Evolutionary conservation across 2,888 invertebrate genomes (phyloP), one percentile per base, ranked within the genome.

Genomic region (Eupithecia centaureata): DNA sequence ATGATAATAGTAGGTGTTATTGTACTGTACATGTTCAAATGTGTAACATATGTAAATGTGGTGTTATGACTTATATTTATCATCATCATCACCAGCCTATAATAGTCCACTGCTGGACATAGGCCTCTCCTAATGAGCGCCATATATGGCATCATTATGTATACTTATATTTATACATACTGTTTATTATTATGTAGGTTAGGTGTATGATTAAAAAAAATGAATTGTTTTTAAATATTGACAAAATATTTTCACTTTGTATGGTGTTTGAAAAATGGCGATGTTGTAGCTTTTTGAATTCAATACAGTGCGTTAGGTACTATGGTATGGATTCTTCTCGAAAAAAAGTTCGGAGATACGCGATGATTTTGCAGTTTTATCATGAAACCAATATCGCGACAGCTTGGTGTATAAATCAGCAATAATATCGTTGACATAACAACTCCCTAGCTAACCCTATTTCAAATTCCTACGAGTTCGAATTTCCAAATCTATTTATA

Each of bases 401-500:
- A 10, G 13, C 27, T 27, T 15, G 13, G 52, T 27, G 52, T 27
- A 52, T 15, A 18, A 47, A 60, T 2, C 18, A 10, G 18, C 27
- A 60, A 59, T 27, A 51, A 51, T 52, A 35, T 42, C 10, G 52
- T 35, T 25, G 30, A 38, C 35, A 57, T 15, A 57, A 57, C 12
- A 18, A 13, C 57, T 51, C 32, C 57, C 35, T 57, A 32, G 38
- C 22, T 42, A 66, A 59, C 35, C 33, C 58, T 25, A 58, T 59
- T 63, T 68, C 33, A 13, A 47, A 57, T 13, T 51, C 25, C 27
- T 18, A 27, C 38, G 22, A 58, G 35, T 58, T 35, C 30, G n/a
- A 22, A 51, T 61, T 61, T 65, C 25, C 10, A 58, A 65, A 62
- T 59, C 32, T 22, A 54, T 27, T 56, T 59, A 18, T 35, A 51